Evolutionary conservation across 2,797 vertebrate species (phyloP), one percentile per base, ranked within the genome.

Genomic region (Menidia menidia): DNA sequence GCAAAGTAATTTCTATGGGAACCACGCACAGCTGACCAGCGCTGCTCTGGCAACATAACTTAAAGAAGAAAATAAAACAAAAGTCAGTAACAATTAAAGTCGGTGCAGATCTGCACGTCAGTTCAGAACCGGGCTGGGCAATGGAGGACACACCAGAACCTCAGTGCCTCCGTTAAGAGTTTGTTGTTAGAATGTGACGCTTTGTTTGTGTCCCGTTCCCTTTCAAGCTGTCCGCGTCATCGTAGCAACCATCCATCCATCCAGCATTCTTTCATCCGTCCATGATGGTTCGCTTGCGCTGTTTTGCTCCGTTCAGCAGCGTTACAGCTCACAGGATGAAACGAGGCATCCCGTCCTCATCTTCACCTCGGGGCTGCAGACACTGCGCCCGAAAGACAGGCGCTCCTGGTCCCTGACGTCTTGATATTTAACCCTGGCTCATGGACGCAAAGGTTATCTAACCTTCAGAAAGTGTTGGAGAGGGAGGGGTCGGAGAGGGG

Each of bases 391-490:
- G 82, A 83, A 73, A 73, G 73, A 85, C 81, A 77, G 69, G 68
- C 60, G 77, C 84, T 88, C 82, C 62, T 60, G 66, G 77, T 82
- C 60, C 60, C 71, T 30, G 68, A 87, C 78, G 75, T 55, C 70
- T 80, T 82, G 72, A 90, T 77, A 80, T 87, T 90, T 90, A 92
- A 81, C 83, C 86, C 64, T 72, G 81, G 77, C 62, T 89, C 85
- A 84, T 77, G 77, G 90, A 78, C 65, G 85, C 84, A 89, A 90
- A 91, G 89, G 92, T 92, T 94, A 94, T 94, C 93, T 94, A 91
- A 95, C 92, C 92, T 93, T 92, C 75, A 92, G 77, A 83, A 92
- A 91, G 82, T 62, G 78, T 80, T 64, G 51, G 68, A 62, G 62
- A 81, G 53, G 42, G 64, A 79, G 52, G 77, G 79, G 35, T 41